A percentile compares a stretch with the other conserved stretches of the same genome.
phyloP scores from a whole-genome alignment of 2,113 vertebrate species.

The Nibea coibor region DNA sequence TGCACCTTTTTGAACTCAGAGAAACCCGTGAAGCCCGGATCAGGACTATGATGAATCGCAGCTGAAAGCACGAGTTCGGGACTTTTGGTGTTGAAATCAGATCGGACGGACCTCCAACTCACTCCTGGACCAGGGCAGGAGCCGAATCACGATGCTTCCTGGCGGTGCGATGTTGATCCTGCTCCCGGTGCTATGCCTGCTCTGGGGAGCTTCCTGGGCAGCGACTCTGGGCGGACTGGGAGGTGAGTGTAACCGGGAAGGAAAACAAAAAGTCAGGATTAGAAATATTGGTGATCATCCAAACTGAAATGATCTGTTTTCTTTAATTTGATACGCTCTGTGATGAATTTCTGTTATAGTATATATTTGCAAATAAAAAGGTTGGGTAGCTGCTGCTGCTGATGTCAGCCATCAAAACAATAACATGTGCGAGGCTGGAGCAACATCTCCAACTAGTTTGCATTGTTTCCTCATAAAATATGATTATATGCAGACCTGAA shows the following conservation, averaged over 20 bases:
- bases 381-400: not conserved
- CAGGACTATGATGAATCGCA: constrained; percentile 54
- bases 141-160: constrained; percentile 40
- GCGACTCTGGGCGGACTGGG: constrained; percentile 60
- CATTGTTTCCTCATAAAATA: not conserved
- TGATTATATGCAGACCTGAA: not conserved
- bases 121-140: constrained; percentile 22
- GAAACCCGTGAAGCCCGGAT: not conserved
- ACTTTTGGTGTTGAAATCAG: constrained; percentile 44
- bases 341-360: not conserved
- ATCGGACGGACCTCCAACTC: constrained; percentile 38
- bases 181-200: constrained; percentile 46
- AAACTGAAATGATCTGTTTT: not conserved
- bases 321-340: not conserved
- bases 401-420: constrained; percentile 28
- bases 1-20: constrained; percentile 21
- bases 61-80: constrained; percentile 60
- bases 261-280: not conserved
- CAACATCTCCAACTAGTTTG: constrained; percentile 33
- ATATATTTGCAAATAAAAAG: not conserved
- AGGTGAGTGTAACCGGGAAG: constrained; percentile 52
- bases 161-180: constrained; percentile 35
- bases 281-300: not conserved
- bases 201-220: constrained; percentile 53
- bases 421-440: not conserved